Evolutionary conservation across 2,113 vertebrate genomes (phyloP).

Genomic region (Sylvietta virens): DNA sequence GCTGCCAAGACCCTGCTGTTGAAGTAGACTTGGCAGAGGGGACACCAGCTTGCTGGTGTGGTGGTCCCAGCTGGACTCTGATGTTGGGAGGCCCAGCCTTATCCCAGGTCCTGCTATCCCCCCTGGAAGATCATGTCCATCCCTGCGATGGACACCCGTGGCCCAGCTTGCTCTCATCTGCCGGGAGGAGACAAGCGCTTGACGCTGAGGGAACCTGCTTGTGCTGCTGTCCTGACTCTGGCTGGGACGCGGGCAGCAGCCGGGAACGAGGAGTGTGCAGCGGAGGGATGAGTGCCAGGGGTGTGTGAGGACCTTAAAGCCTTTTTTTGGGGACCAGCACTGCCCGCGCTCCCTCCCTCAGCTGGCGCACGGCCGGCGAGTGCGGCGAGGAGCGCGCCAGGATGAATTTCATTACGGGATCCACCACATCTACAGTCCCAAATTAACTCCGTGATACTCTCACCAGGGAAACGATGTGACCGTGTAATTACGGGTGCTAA

Average conservation of each 20-base stretch:
- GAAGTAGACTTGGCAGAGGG: background rate
- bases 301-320: fast-evolving
- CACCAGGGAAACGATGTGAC: background rate
- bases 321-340: background rate
- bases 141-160: fast-evolving
- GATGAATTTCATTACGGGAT: background rate
- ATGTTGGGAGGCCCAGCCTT: background rate
- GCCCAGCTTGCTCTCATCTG: background rate
- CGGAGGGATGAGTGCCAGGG: background rate
- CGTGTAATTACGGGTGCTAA: background rate
- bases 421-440: background rate
- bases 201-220: fast-evolving
- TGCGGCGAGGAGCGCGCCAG: fast-evolving
- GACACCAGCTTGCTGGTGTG: background rate
- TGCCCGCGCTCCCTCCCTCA: fast-evolving
- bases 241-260: background rate
- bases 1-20: background rate
- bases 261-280: background rate
- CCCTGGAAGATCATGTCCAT: background rate
- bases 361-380: background rate
- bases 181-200: background rate
- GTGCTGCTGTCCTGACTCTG: background rate
- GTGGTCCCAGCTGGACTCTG: fast-evolving
- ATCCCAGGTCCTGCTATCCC: background rate
- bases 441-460: background rate